Base-by-base conservation (phyloP, 2,797 vertebrate genomes). In the Lagorchestes hirsutus region DNA sequence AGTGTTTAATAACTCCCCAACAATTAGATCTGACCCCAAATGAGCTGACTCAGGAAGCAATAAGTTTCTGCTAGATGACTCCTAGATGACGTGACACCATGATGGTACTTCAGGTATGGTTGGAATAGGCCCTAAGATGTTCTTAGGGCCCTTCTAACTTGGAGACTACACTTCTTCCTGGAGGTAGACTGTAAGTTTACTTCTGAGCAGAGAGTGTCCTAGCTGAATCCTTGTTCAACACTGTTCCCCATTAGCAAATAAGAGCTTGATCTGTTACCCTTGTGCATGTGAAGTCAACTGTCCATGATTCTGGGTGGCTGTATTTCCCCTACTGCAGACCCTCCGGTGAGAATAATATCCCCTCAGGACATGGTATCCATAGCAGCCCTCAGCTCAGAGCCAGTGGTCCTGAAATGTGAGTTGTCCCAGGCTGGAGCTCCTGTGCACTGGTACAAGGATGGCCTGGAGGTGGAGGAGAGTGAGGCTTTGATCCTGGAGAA, bases 391-490 rank as follows among this genome's bases (percentile, higher is more conserved):
- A 99, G 99, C 0, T 98, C 99, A 0, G 99, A 99, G 28, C 98
- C 98, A 55, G 99, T 99, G 93, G 99, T 99, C 55, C 98, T 99
- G 94, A 99, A 99, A 97, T 99, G 99, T 97, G 99, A 99, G 98
- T 98, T 99, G 96, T 99, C 99, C 14, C 98, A 99, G 31, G 94
- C 98, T 0, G 99, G 99, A 1, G 99, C 98, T 54, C 98, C 97
- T 0, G 99, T 99, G 28, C 98, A 4, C 96, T 99, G 99, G 99
- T 99, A 99, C 98, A 99, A 99, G 97, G 99, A 99, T 0, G 99
- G 99, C 1, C 99, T 99, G 96, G 99, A 99, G 98, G 98, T 99
- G 91, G 99, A 99, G 94, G 99, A 98, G 91, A 98, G 98, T 0
- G 98, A 99, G 97, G 98, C 98, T 28, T 99, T 99, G 95, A 98